Base-by-base conservation (phyloP, 1,140 invertebrate genomes). In the Andrena cerasifolii region DNA sequence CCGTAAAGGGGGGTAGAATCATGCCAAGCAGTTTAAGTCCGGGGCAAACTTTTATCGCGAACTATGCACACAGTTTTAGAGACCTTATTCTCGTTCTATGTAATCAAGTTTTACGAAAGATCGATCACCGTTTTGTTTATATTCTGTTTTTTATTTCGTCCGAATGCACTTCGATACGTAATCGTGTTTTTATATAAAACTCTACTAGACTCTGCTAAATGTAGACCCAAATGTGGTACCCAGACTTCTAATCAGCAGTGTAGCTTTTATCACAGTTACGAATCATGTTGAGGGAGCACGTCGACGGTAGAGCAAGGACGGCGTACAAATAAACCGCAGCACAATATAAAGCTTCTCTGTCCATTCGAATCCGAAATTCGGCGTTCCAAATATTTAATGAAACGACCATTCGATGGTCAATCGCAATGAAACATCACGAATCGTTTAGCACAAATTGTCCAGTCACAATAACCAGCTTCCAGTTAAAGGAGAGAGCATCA, bases 281-380 rank as follows among this genome's bases (percentile, higher is more conserved):
- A 40, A 40, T 40, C 36, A 40, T 40, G 10, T 40, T 40, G 10
- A 24, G 21, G 18, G n/a, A 49, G 18, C 47, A 6, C n/a, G n/a
- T 49, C 18, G 47, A 4, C n/a, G 16, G n/a, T 24, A 5, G n/a
- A 51, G 3, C 5, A 51, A 51, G n/a, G 24, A 3, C 10, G 10
- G 36, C 10, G 36, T 3, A 40, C 36, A 10, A 40, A 5, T 7
- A 21, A n/a, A 21, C 2, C n/a, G 49, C 21, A 18, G 8, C 5
- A 5, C 2, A 24, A 21, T 7, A 51, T 8, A 40, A 40, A 3
- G 10, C 21, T 51, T 51, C n/a, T 8, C 77, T 49, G 65, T 56
- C 43, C 62, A 80, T 58, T 77, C 65, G 58, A 40, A 40, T 40
- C 49, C 8, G 7, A 68, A 74, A 56, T 72, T 68, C 66, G 51